Conservation (phyloP, 2,113 vertebrate species). For the Xiphophorus maculatus region DNA sequence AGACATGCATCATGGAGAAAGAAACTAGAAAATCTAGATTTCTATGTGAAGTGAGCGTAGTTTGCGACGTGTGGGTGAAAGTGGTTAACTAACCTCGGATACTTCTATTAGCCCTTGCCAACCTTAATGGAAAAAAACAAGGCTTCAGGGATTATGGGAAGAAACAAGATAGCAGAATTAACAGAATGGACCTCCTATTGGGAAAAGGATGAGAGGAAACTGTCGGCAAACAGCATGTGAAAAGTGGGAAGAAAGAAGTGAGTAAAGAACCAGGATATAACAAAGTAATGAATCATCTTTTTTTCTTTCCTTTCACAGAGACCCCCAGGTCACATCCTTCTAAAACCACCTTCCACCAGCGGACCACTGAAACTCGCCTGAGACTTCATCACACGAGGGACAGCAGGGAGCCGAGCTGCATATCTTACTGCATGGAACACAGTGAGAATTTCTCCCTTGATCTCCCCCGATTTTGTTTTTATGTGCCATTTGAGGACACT, state of each 20-base stretch:
- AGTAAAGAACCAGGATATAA: background rate
- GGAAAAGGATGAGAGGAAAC: conserved; percentile 21
- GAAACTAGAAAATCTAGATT: conserved; percentile 9
- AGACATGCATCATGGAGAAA: background rate
- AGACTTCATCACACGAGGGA: conserved; percentile 34
- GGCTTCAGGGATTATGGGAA: background rate
- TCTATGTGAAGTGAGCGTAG: conserved; percentile 3
- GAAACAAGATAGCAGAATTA: conserved; percentile 39
- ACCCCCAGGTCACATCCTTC: conserved; percentile 24
- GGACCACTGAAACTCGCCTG: conserved; percentile 8
- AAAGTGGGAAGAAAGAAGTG: conserved; percentile 19
- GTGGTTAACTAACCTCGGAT: conserved; percentile 3
- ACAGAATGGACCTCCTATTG: conserved; percentile 20
- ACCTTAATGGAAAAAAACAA: conserved; percentile 21
- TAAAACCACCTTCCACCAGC: conserved; percentile 25
- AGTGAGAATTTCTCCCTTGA: conserved; percentile 6
- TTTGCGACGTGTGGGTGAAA: conserved; percentile 21
- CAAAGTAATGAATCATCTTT: conserved; percentile 31
- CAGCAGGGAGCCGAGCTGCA: conserved; percentile 27
- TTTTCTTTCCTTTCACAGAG: conserved; percentile 16
- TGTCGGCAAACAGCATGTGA: conserved; percentile 10
- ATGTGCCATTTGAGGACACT: background rate
- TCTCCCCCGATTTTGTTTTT: background rate
- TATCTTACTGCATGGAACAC: conserved; percentile 19
- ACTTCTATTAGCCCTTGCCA: conserved; percentile 7